Evolutionary conservation across 2,888 invertebrate genomes (phyloP).

Genomic region (Electrophaes corylata): DNA sequence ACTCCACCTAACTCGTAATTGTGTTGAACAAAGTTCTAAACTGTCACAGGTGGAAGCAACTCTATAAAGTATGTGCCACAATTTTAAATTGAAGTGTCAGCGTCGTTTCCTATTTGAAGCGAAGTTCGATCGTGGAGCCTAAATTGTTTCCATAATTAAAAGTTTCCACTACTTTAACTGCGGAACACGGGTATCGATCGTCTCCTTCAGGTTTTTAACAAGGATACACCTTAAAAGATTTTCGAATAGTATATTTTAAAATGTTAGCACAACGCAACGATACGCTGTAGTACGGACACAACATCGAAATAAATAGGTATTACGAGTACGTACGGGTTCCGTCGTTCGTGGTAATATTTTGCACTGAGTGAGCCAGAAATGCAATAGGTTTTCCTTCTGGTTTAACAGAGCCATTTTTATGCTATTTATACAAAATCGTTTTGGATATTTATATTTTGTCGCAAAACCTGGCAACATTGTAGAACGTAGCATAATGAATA

Average conservation of each 20-base stretch:
- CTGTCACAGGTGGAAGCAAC: slow-evolving; percentile 12
- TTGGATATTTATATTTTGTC: slow-evolving; percentile 14
- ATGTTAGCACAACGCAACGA: neutral
- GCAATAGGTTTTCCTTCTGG: slow-evolving; percentile 8
- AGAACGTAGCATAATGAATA: neutral
- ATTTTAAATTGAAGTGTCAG: slow-evolving; percentile 28
- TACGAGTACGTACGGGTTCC: neutral
- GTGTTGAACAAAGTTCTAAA: slow-evolving; percentile 11
- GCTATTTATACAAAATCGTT: slow-evolving; percentile 8
- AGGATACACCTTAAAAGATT: too few relatives aligned
- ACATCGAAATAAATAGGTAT: neutral
- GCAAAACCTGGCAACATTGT: neutral
- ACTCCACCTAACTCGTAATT: slow-evolving; percentile 1
- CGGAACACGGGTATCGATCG: neutral
- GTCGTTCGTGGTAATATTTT: slow-evolving; percentile 13
- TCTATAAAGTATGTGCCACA: slow-evolving; percentile 10
- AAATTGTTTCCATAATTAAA: slow-evolving; percentile 27
- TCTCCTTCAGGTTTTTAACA: neutral
- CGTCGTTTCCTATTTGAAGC: slow-evolving; percentile 17
- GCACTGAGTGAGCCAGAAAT: slow-evolving; percentile 17
- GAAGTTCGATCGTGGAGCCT: slow-evolving; percentile 21
- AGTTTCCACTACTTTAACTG: slow-evolving; percentile 17
- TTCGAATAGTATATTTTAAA: neutral
- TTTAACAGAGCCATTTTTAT: slow-evolving; percentile 14
- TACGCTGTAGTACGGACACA: neutral